A percentile compares a stretch with the other conserved stretches of the same genome.
These are phyloP conservation scores for Myotis lucifugus DNA, from an alignment of 2,113 vertebrate species.

Conservation along the genomic window DNA sequence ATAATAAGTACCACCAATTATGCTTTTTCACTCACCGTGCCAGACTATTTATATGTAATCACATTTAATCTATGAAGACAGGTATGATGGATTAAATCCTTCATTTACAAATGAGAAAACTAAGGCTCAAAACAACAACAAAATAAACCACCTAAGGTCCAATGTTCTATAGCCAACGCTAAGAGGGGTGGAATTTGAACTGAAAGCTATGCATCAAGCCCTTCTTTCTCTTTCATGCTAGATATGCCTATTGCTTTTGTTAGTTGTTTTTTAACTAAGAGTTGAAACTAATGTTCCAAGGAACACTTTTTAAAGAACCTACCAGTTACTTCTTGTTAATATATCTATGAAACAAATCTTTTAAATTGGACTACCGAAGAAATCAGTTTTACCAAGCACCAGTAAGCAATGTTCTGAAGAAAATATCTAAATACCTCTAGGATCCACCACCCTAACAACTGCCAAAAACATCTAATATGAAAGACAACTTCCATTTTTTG, in stretches of 20 bases:
- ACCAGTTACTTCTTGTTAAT: neutral
- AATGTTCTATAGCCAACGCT: neutral
- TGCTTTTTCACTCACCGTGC: neutral
- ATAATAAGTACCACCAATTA: neutral
- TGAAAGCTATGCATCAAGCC: neutral
- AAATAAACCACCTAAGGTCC: neutral
- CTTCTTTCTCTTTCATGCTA: neutral
- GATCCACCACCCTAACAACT: neutral
- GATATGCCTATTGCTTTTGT: neutral
- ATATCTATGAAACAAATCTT: neutral
- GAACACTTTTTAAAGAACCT: neutral
- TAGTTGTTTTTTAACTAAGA: slow-evolving; percentile 21
- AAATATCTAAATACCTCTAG: neutral
- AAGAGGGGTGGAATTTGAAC: neutral
- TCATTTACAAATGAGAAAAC: neutral
- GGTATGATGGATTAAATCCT: neutral
- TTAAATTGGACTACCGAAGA: neutral
- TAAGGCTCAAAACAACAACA: neutral
- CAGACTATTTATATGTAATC: neutral
- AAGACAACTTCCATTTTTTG: neutral
- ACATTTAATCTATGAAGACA: neutral
- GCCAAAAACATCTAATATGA: neutral
- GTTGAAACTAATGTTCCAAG: neutral
- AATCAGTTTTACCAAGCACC: neutral
- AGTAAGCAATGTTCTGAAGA: neutral